A percentile compares a stretch with the other conserved stretches of the same genome.
These are phyloP conservation scores for Heterocephalus glaber DNA, from an alignment of 2,113 vertebrate genomes.

Conservation along the genomic window DNA sequence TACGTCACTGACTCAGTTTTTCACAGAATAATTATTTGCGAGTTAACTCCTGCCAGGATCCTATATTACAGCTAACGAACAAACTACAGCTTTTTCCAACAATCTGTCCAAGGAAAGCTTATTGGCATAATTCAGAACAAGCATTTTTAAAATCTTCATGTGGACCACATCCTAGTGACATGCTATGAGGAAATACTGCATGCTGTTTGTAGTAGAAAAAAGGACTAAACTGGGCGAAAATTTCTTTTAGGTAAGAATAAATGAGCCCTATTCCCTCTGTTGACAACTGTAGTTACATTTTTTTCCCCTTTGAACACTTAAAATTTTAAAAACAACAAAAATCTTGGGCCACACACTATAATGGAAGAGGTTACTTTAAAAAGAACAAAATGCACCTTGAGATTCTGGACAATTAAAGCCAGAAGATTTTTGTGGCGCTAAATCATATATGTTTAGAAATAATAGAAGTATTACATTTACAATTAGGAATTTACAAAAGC, in stretches of 20 bases:
- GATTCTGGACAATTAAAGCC: slow-evolving; percentile 65
- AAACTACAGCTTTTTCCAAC: not conserved
- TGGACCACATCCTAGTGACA: not conserved
- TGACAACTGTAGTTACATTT: slow-evolving; percentile 39
- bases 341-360: not conserved
- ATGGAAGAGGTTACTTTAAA: slow-evolving; percentile 67
- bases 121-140: slow-evolving; percentile 22
- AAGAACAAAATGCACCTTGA: slow-evolving; percentile 52
- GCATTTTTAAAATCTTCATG: not conserved
- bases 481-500: slow-evolving; percentile 29
- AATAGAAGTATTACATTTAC: slow-evolving; percentile 61
- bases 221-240: not conserved
- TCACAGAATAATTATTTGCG: slow-evolving; percentile 56
- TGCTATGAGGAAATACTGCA: not conserved
- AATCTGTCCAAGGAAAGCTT: not conserved
- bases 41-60: slow-evolving; percentile 57
- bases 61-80: slow-evolving; percentile 17
- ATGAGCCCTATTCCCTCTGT: slow-evolving; percentile 32
- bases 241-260: slow-evolving; percentile 45
- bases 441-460: slow-evolving; percentile 66
- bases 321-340: slow-evolving; percentile 8
- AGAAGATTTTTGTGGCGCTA: slow-evolving; percentile 63
- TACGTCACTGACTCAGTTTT: slow-evolving; percentile 35
- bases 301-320: slow-evolving; percentile 53
- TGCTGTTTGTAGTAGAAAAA: slow-evolving; percentile 51